Conservation (phyloP, 2,113 vertebrate species). For the Tragelaphus scriptus region DNA sequence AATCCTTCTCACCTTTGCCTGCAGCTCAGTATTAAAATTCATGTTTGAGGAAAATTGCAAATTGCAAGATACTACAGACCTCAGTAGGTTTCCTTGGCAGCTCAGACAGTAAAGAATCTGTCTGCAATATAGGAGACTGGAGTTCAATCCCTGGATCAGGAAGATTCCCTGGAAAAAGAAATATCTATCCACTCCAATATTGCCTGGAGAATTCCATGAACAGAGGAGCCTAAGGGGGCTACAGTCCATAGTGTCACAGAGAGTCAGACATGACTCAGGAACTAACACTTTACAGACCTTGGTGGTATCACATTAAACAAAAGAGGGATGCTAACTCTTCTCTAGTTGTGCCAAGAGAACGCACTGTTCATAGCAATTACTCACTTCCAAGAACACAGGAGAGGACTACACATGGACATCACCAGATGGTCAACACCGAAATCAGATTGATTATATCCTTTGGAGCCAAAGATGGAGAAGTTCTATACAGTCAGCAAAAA, state of each 20-base stretch:
- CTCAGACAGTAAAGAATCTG: not conserved
- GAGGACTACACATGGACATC: too few relatives aligned
- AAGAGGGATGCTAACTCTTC: not conserved
- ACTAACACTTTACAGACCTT: not conserved
- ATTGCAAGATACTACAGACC: not conserved
- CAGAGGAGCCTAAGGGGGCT: not conserved
- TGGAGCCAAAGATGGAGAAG: too few relatives aligned
- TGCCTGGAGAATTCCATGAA: not conserved
- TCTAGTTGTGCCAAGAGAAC: not conserved
- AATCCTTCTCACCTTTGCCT: not conserved
- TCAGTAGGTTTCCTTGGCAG: not conserved
- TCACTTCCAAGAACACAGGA: too few relatives aligned
- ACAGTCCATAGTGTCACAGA: not conserved
- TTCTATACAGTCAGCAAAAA: too few relatives aligned
- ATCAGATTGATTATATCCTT: too few relatives aligned
- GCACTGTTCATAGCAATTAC: too few relatives aligned
- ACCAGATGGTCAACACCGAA: too few relatives aligned
- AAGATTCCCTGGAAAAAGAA: not conserved
- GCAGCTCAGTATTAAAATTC: not conserved
- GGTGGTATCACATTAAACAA: not conserved
- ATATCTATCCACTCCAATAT: not conserved
- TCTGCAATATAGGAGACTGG: not conserved
- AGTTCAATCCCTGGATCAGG: not conserved
- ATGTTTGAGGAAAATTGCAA: not conserved
- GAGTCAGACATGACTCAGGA: not conserved